phyloP scores from a whole-genome alignment of 2,888 invertebrate species.

The Melieria omissa region DNA sequence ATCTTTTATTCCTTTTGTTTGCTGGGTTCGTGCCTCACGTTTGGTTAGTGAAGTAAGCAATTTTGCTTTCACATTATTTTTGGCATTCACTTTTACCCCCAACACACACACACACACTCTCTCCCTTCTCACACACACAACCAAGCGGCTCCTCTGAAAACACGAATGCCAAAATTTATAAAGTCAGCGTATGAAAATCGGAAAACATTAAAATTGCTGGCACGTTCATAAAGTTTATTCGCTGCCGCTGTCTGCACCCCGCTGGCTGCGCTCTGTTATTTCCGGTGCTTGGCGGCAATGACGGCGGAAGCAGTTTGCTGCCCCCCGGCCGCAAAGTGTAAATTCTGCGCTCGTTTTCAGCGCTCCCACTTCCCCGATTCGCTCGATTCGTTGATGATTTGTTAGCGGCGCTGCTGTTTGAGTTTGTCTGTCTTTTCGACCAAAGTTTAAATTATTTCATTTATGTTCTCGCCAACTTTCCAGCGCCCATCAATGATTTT shows the following conservation, averaged over 20 bases:
- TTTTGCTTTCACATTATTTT: neutral
- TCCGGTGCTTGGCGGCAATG: conserved; percentile 32
- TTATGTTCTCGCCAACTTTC: no score
- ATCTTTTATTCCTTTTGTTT: neutral
- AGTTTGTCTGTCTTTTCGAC: no score
- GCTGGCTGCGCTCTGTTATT: conserved; percentile 34
- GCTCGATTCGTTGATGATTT: no score
- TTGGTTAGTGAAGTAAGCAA: neutral
- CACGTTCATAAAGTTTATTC: conserved; percentile 47
- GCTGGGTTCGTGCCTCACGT: neutral
- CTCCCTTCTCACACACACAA: neutral
- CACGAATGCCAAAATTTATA: conserved; percentile 37
- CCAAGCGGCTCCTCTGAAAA: no score
- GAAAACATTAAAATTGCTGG: conserved; percentile 45
- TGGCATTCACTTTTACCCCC: neutral
- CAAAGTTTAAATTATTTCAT: no score
- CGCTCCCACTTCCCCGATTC: no score
- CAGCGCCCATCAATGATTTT: no score
- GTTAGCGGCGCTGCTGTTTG: no score
- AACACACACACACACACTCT: neutral
- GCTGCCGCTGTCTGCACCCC: conserved; percentile 18
- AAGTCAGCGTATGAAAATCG: conserved; percentile 42
- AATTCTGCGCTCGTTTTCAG: no score
- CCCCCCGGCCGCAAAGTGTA: neutral
- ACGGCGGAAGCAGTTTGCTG: neutral